phyloP scores from a whole-genome alignment of 2,888 invertebrate genomes.

The Drosophila recens region DNA sequence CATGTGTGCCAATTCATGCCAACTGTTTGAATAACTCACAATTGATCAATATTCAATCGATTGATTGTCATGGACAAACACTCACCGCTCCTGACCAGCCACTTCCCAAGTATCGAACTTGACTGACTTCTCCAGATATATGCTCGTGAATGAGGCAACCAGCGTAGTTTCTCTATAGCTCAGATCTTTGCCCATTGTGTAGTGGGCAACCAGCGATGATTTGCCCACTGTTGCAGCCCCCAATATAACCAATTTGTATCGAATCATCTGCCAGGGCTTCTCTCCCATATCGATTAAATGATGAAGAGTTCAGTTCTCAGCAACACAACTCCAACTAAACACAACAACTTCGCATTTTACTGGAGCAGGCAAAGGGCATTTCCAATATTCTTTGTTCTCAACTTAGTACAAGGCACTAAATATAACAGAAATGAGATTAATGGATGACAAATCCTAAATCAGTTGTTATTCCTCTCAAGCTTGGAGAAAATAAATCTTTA shows the following conservation, averaged over 20 bases:
- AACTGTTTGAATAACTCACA: slow-evolving; percentile 86
- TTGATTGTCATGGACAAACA: background rate
- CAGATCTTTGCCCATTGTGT: background rate
- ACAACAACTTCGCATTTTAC: background rate
- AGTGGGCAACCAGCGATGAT: slow-evolving; percentile 19
- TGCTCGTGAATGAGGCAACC: slow-evolving; percentile 9
- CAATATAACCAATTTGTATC: slow-evolving; percentile 38
- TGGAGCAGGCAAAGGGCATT: background rate
- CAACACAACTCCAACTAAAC: slow-evolving; percentile 9
- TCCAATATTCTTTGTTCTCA: slow-evolving; percentile 16
- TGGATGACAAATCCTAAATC: slow-evolving; percentile 14
- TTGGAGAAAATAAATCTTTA: no score
- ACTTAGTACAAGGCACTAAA: background rate
- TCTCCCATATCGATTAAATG: background rate
- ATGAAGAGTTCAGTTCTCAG: background rate
- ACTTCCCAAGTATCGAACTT: slow-evolving; percentile 99
- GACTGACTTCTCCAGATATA: slow-evolving; percentile 92
- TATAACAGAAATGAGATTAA: background rate
- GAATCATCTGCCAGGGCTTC: background rate
- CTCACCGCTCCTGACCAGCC: slow-evolving; percentile 96
- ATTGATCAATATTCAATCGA: background rate
- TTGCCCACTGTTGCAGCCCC: slow-evolving; percentile 32
- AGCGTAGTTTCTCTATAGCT: slow-evolving; percentile 5
- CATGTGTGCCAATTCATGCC: slow-evolving; percentile 99
- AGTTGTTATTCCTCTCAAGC: background rate